Evolutionary conservation across 2,797 vertebrate species (phyloP).

Genomic region (Melanotaenia maccullochi): DNA sequence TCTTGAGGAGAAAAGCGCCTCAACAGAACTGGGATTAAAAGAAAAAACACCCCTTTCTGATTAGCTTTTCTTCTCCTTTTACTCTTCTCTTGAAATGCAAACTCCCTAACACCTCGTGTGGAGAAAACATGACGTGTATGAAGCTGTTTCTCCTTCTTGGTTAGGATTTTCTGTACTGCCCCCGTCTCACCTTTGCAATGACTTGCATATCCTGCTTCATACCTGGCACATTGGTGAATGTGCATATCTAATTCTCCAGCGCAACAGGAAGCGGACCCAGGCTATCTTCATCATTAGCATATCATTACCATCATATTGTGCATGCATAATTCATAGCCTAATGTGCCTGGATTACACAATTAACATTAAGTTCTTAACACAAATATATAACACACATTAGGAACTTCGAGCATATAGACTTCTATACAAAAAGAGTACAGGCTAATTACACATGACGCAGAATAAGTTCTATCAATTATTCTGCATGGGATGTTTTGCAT

Average conservation of each 20-base stretch:
- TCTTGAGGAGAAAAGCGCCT: constrained; percentile 67
- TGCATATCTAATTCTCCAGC: constrained; percentile 40
- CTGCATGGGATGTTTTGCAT: constrained; percentile 21
- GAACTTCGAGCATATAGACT: constrained; percentile 36
- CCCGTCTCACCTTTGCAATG: constrained; percentile 35
- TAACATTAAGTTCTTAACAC: constrained; percentile 46
- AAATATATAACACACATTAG: constrained; percentile 10
- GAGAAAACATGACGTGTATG: constrained; percentile 55
- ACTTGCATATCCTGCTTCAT: constrained; percentile 9
- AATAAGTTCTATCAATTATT: constrained; percentile 19
- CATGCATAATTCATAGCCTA: constrained; percentile 72
- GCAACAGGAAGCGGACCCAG: constrained; percentile 60
- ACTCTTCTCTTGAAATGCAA: constrained; percentile 66
- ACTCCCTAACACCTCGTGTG: constrained; percentile 52
- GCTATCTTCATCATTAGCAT: constrained; percentile 65
- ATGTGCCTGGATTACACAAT: constrained; percentile 54
- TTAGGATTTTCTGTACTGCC: constrained; percentile 34
- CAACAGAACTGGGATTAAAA: constrained; percentile 74
- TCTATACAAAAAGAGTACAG: constrained; percentile 34
- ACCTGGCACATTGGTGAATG: constrained; percentile 27
- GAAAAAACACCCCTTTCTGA: constrained; percentile 61
- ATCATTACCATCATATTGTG: constrained; percentile 56
- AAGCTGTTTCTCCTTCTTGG: constrained; percentile 27
- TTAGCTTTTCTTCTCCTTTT: constrained; percentile 59
- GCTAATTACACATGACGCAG: constrained; percentile 38